Base-by-base conservation (phyloP, 2,888 invertebrate species). In the Octonoba sinensis region DNA sequence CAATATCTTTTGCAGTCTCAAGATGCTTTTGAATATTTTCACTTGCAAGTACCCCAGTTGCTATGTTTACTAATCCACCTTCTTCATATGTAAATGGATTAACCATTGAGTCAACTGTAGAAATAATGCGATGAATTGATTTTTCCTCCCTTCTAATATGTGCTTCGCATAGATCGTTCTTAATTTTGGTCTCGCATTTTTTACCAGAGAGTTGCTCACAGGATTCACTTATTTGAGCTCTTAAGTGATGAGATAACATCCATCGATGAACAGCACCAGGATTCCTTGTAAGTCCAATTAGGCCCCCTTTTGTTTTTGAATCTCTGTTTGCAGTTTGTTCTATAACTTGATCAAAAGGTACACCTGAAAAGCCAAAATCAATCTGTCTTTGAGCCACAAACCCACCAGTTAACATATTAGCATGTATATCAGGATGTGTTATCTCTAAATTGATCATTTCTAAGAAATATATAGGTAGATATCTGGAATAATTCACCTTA, bases 291-390 rank as follows among this genome's bases (percentile, higher is more conserved):
- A 27, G 24, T 62, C 62, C 62, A 36, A 13, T 62, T 62, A 36
- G 27, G 13, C 62, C 3, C 11, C 44, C 44, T 62, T 62, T 62
- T 2, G 46, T 62, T 44, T 62, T 62, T 12, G 62, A 27, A 62
- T 62, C 62, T 44, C 6, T 62, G n/a, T 62, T 62, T 4, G 16
- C 13, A 16, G 62, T 62, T 62, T 62, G 62, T 36, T 62, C 62
- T 27, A 62, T 44, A 1, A 62, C 27, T 62, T 44, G 59, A 59
- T 59, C 59, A 22, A 18, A 59, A 27, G 13, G 44, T 36, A 16
- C 8, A 15, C 3, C n/a, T 62, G 36, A 36, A 62, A 62, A 62
- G 15, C 24, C 24, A 15, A 16, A 16, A 4, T 18, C 1, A 16
- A 27, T n/a, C 27, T 62, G 62, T 62, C n/a, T 13, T 8, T 62